phyloP scores from a whole-genome alignment of 2,888 invertebrate species.

The Drosophila anomelani region DNA sequence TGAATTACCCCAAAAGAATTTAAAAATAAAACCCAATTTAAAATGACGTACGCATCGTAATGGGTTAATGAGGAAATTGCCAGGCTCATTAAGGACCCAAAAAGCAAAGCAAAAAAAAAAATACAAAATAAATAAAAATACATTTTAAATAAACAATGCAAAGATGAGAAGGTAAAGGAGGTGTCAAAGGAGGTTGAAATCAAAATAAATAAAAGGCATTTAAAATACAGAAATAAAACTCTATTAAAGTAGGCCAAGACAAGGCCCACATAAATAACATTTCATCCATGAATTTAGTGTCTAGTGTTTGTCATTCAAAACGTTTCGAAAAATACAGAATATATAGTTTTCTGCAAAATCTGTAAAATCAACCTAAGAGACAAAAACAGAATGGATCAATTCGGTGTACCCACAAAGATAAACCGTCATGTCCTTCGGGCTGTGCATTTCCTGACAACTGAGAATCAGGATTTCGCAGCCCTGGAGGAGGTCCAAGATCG shows the following conservation, averaged over 20 bases:
- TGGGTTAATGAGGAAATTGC: slow-evolving; percentile 41
- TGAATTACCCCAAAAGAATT: slow-evolving; percentile 57
- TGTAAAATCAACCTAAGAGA: not conserved
- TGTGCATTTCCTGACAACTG: not conserved
- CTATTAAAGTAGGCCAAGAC: not conserved
- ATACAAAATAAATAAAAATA: not conserved
- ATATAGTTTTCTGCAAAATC: not conserved
- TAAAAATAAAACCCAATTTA: slow-evolving; percentile 26
- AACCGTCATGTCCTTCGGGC: not conserved
- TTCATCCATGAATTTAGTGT: not conserved
- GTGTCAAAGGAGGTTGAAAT: not conserved
- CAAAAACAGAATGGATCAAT: not conserved
- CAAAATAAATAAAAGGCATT: not conserved
- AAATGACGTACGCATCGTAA: slow-evolving; percentile 20
- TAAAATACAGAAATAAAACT: not conserved
- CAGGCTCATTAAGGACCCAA: slow-evolving; percentile 6
- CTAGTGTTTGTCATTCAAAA: not conserved
- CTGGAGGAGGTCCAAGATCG: not conserved
- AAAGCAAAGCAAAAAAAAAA: not conserved
- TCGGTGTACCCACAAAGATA: not conserved
- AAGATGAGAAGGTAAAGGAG: slow-evolving; percentile 27
- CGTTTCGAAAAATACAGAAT: no score
- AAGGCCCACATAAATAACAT: not conserved
- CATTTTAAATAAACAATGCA: not conserved
- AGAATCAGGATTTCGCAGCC: accelerated